Percentiles rank a stretch among this genome's conserved stretches.
These are phyloP conservation scores for Eledona agricola DNA, from an alignment of 2,888 invertebrate genomes.

Conservation along the genomic window DNA sequence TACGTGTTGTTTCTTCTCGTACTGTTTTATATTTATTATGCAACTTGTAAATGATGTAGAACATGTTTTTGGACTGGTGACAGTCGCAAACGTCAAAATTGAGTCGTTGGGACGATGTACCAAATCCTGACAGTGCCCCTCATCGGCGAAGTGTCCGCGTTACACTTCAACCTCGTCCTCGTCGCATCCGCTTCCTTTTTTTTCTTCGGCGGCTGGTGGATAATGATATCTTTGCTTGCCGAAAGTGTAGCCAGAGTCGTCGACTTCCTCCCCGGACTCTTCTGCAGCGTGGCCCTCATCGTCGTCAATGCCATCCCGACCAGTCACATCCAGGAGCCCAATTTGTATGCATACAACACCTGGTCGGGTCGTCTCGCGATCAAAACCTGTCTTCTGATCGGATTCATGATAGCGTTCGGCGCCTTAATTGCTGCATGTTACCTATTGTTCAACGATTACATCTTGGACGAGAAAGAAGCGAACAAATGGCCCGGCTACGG, in stretches of 20 bases:
- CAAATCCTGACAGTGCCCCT: slow-evolving; percentile 13
- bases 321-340: slow-evolving; percentile 40
- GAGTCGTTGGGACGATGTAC: slow-evolving; percentile 7
- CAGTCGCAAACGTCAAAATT: slow-evolving; percentile 7
- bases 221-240: slow-evolving; percentile 37
- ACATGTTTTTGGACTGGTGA: too few species aligned
- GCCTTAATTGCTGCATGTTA: slow-evolving; percentile 49
- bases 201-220: slow-evolving; percentile 54
- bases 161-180: slow-evolving; percentile 41
- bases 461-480: slow-evolving; percentile 37
- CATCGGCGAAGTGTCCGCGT: slow-evolving; percentile 12
- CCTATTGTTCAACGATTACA: slow-evolving; percentile 50
- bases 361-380: slow-evolving; percentile 40
- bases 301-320: slow-evolving; percentile 47
- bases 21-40: too few species aligned
- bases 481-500: slow-evolving; percentile 51
- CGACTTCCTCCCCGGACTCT: slow-evolving; percentile 48
- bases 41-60: too few species aligned
- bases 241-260: slow-evolving; percentile 43
- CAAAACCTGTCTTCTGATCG: slow-evolving; percentile 44
- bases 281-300: slow-evolving; percentile 45
- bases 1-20: too few species aligned
- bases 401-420: slow-evolving; percentile 50
- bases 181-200: slow-evolving; percentile 43
- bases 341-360: slow-evolving; percentile 37